Evolutionary conservation across 1,140 invertebrate genomes (phyloP), one percentile per base, ranked within the genome.

Genomic region (Leptinotarsa lineolata): DNA sequence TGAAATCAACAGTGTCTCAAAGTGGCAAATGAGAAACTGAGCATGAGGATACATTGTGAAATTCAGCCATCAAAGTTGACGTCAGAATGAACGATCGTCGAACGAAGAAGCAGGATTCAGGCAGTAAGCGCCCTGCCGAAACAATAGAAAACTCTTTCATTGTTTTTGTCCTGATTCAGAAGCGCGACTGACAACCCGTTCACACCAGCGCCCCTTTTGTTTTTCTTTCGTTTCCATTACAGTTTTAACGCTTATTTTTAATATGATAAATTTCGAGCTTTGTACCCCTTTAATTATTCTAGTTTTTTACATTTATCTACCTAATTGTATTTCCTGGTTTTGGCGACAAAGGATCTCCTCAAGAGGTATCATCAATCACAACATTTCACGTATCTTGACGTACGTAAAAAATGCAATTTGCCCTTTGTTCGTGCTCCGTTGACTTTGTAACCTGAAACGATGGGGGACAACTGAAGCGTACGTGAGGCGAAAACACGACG

Each of bases 191-290:
- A 81, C 82, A 83, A 81, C 80, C 75, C 76, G 76, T 76, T 78
- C 77, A 77, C 81, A 76, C 78, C 78, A 74, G 76, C 59, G 72
- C 76, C 74, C 77, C 81, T 74, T 80, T 84, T 83, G 82, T 83
- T 83, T 83, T 83, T 82, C 81, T 82, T 82, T 82, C 82, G 79
- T 80, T 80, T 76, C 76, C 82, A 77, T 81, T 81, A 80, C 76
- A 76, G 77, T 81, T 83, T 80, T 75, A 78, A 79, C 82, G 81
- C 81, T 82, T 80, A 83, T 83, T 84, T 84, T 84, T 83, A 84
- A 84, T 84, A 82, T 84, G 83, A 84, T 84, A 81, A 84, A 84
- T 84, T 84, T 79, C 75, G 80, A 79, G 83, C 83, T 84, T 84
- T 84, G 83, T 84, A 82, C 74, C 77, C 79, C 79, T 81, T 83